Percentiles rank a stretch among this genome's conserved stretches.
phyloP scores from a whole-genome alignment of 2,113 vertebrate species.

The Apus apus region DNA sequence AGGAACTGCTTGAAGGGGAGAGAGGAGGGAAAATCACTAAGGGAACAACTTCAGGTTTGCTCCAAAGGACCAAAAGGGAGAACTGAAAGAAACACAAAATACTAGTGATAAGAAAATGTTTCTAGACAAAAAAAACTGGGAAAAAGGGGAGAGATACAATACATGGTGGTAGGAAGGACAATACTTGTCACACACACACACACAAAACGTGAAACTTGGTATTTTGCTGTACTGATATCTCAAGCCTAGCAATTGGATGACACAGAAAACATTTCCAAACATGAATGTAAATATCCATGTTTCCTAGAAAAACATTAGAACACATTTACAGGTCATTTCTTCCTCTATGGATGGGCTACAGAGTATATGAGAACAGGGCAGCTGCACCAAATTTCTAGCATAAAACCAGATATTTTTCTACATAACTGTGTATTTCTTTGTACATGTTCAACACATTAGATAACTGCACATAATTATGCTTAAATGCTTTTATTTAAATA shows the following conservation, averaged over 20 bases:
- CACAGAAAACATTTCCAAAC: neutral
- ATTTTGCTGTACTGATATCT: neutral
- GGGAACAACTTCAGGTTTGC: neutral
- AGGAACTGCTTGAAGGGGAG: neutral
- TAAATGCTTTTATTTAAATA: neutral
- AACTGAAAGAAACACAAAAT: neutral
- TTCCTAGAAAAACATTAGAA: neutral
- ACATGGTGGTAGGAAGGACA: neutral
- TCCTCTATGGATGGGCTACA: neutral
- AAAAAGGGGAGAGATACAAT: neutral
- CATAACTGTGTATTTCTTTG: neutral
- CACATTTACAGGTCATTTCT: neutral
- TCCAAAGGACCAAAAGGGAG: neutral
- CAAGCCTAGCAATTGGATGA: neutral
- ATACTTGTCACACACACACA: neutral
- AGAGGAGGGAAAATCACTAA: neutral
- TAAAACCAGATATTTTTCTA: neutral
- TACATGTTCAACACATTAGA: neutral
- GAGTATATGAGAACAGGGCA: fast-evolving
- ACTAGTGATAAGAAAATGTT: neutral
- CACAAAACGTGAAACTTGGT: neutral
- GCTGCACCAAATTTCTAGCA: neutral
- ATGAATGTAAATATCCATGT: neutral
- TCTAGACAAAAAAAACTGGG: neutral
- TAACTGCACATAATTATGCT: neutral